Evolutionary conservation across 92 coral and sea anemone species (phyloP).

Genomic region (Virgularia gustaviana): DNA sequence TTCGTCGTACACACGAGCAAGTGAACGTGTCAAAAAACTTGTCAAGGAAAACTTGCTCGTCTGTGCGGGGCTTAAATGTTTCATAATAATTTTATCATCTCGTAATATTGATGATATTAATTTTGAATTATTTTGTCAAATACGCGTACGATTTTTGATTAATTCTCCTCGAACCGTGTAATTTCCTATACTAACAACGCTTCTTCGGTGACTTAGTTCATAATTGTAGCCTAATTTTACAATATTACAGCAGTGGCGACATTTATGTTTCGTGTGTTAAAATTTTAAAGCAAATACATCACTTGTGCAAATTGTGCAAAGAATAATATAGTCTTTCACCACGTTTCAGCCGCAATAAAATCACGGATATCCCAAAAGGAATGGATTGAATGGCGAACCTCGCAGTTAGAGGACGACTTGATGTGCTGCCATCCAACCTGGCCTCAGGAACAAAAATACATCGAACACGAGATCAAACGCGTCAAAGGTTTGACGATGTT

Average conservation of each 20-base stretch:
- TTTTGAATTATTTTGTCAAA: no score
- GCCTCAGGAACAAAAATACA: conserved; percentile 93
- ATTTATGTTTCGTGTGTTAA: background rate
- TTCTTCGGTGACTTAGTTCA: background rate
- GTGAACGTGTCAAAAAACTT: no score
- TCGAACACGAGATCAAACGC: conserved; percentile 69
- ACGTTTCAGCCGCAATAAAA: conserved; percentile 20
- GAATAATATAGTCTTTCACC: background rate
- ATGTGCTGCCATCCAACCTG: conserved; percentile 93
- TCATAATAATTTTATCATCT: no score
- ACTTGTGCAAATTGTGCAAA: background rate
- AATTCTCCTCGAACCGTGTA: no score
- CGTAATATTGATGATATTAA: no score
- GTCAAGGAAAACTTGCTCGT: no score
- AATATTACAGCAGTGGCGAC: no score
- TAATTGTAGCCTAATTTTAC: no score
- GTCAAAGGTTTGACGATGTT: conserved; percentile 22
- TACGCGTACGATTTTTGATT: no score
- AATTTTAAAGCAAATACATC: background rate
- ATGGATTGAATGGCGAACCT: conserved; percentile 87
- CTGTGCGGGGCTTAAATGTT: no score
- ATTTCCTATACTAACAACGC: no score
- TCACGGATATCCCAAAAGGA: conserved; percentile 65
- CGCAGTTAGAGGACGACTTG: conserved; percentile 67
- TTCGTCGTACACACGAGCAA: no score